Evolutionary conservation across 2,797 vertebrate species (phyloP), one percentile per base, ranked within the genome.

Genomic region (Chiloscyllium punctatum): DNA sequence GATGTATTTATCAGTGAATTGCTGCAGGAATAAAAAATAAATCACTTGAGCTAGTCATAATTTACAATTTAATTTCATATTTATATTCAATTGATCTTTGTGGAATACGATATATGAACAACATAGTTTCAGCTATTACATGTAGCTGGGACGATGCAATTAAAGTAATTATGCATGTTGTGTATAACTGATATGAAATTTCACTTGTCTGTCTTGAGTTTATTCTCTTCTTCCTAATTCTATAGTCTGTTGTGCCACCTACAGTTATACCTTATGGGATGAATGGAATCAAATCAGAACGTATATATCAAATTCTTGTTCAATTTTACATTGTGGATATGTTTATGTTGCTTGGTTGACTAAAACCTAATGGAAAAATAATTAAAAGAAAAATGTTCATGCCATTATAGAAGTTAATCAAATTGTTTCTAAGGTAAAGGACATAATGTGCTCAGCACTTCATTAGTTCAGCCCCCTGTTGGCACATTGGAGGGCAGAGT

Each of bases 1-100:
- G 33, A 90, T 57, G 86, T 88, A 88, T 88, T 88, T 53, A 57
- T 27, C 86, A 90, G 30, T 16, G 87, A 90, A 57, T 62, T 90
- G 87, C 87, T 90, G 51, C 5, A 62, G 30, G 87, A 90, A 90
- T 62, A 11, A 90, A 27, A 33, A 90, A 90, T 11, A 15, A 62
- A 90, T 57, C 51, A 30, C 30, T 57, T 57, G 51, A 90, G 51
- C 11, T 57, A 30, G 27, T 62, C 53, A 90, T 57, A 90, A 53
- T 57, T 90, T 53, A 53, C 57, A 57, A 90, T 57, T 57, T 33
- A 5, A 30, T 57, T 57, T 90, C 51, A 90, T 5, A 57, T 30
- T 90, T 90, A 15, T 30, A 90, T 90, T 62, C 27, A 90, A 90
- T 57, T 57, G 86, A 88, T 30, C 25, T 57, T 88, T 88, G 51